Conservation (phyloP, 2,113 vertebrate species). For the Cervus canadensis region DNA sequence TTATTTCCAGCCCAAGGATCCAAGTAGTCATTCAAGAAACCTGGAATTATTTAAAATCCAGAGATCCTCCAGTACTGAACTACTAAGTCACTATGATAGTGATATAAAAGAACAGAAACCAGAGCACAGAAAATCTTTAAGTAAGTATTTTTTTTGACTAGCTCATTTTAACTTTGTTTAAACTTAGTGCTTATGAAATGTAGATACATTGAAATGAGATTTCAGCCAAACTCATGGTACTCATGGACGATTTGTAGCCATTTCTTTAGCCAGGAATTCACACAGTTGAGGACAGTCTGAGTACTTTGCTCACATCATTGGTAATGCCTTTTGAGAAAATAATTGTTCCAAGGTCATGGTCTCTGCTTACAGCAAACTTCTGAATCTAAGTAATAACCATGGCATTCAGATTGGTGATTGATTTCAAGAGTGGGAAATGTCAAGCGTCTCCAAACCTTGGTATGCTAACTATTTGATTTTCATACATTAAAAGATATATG, state of each 20-base stretch:
- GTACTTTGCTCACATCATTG: conserved; percentile 9
- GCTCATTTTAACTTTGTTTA: conserved; percentile 52
- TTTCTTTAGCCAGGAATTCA: conserved; percentile 26
- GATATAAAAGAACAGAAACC: conserved; percentile 87
- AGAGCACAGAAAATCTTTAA: conserved; percentile 89
- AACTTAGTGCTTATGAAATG: conserved; percentile 65
- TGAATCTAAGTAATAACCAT: conserved; percentile 45
- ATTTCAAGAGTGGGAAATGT: conserved; percentile 77
- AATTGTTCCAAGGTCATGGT: conserved; percentile 43
- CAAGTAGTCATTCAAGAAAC: conserved; percentile 70
- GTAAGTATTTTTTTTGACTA: conserved; percentile 80
- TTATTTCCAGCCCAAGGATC: conserved; percentile 79
- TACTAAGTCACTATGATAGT: conserved; percentile 79
- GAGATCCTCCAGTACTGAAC: conserved; percentile 86
- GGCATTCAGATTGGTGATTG: conserved; percentile 56
- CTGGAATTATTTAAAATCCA: conserved; percentile 79
- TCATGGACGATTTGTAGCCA: conserved; percentile 1
- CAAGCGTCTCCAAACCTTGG: conserved; percentile 63
- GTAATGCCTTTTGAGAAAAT: conserved; percentile 62
- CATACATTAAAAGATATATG: conserved; percentile 50
- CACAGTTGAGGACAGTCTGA: conserved; percentile 38
- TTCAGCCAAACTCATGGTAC: conserved; percentile 42
- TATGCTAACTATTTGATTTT: conserved; percentile 73
- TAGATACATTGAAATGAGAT: conserved; percentile 48
- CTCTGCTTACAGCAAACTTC: conserved; percentile 52